phyloP scores from a whole-genome alignment of 2,113 vertebrate genomes.

The Alaudala cheleensis region DNA sequence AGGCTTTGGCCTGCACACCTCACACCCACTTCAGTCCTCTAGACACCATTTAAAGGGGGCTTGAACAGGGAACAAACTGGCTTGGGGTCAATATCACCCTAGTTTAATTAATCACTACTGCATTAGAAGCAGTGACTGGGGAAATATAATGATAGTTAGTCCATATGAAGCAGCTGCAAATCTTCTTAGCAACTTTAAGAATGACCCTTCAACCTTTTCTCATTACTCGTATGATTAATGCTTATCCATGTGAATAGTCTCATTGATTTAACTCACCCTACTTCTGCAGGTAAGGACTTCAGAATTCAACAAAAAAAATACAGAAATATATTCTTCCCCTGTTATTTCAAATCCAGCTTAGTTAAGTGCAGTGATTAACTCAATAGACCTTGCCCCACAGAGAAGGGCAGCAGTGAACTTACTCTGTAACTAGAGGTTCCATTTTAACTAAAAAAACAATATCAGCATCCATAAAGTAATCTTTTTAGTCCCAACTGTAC shows the following conservation, averaged over 20 bases:
- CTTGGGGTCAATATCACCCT: slow-evolving; percentile 3
- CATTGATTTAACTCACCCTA: slow-evolving; percentile 33
- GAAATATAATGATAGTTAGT: slow-evolving; percentile 28
- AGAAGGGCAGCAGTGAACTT: not conserved
- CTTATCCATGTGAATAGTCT: slow-evolving; percentile 31
- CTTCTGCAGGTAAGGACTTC: not conserved
- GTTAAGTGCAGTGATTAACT: not conserved
- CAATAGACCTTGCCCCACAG: not conserved
- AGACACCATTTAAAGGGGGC: not conserved
- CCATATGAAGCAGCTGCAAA: slow-evolving; percentile 45
- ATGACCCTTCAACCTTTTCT: slow-evolving; percentile 37
- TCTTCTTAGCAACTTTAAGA: slow-evolving; percentile 42
- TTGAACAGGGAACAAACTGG: not conserved
- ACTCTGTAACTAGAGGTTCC: not conserved
- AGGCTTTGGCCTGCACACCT: not conserved
- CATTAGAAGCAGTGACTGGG: not conserved
- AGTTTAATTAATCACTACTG: slow-evolving; percentile 50
- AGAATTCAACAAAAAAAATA: not conserved
- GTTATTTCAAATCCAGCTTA: slow-evolving; percentile 4
- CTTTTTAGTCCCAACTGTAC: not conserved
- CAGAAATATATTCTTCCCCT: not conserved
- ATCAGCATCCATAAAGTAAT: not conserved
- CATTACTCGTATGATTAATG: slow-evolving; percentile 59
- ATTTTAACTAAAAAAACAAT: not conserved
- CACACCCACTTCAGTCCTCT: not conserved